Base-by-base conservation (phyloP, 2,113 vertebrate genomes). In the Bambusicola thoracicus region DNA sequence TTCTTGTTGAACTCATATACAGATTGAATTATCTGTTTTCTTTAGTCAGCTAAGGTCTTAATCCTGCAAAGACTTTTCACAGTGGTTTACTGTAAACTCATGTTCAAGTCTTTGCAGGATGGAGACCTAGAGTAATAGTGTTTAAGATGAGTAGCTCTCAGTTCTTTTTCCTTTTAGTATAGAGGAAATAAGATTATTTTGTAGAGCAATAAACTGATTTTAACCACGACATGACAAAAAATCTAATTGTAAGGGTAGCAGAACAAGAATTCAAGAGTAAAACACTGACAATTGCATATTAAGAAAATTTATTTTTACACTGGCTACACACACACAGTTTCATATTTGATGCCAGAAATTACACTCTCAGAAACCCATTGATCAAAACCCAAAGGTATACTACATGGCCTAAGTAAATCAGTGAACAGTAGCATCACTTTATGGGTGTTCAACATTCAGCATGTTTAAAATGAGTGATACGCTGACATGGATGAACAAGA, bases 61-160 rank as follows among this genome's bases (percentile, higher is more conserved):
- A 36, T 82, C 81, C 81, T 76, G 66, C 70, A 86, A 93, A 93
- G 90, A 90, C 83, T 87, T 96, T 92, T 92, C 58, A 90, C 43
- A 87, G 84, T 14, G 48, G n/a, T 19, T 76, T 82, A 79, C 81
- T 1, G 4, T 34, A 87, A 92, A 76, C 58, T 79, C 43, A 79
- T 10, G 3, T 56, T 58, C 62, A 94, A 90, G 48, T 73, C 77
- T 85, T 95, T 68, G 21, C 86, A 94, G 53, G n/a, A 89, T 66
- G 24, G 3, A 24, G 48, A 92, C 30, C 27, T 66, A 48, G 69
- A 81, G 61, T 24, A 86, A 83, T 56, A 19, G 46, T 8, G 4
- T 78, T 88, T 49, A 72, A 81, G n/a, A 56, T 30, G 3, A 85
- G 38, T 21, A 8, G 61, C 29, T 49, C 53, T 90, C 65, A 24